A percentile compares a stretch with the other conserved stretches of the same genome.
Conservation (phyloP, 1,140 invertebrate species). For the Rhynchophorus ferrugineus region DNA sequence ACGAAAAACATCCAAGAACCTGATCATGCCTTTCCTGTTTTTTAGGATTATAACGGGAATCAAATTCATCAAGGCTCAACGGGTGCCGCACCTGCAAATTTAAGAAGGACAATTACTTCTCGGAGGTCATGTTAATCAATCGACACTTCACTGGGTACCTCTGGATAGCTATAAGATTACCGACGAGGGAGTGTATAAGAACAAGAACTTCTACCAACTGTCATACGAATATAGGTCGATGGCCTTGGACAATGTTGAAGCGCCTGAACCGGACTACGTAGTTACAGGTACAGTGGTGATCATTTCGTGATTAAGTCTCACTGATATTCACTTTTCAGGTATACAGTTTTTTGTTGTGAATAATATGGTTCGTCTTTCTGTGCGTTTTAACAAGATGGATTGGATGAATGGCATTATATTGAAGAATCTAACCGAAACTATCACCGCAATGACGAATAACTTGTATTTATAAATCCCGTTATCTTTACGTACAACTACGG, state of each 20-base stretch:
- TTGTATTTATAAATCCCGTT: no score
- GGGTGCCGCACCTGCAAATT: constrained; percentile 74
- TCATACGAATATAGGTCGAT: constrained; percentile 66
- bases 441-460: no score
- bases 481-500: no score
- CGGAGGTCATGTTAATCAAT: constrained; percentile 53
- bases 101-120: constrained; percentile 61
- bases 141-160: constrained; percentile 56
- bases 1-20: neutral
- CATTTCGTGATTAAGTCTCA: neutral
- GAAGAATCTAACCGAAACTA: constrained; percentile 46
- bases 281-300: constrained; percentile 51
- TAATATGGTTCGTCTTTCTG: no score
- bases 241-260: constrained; percentile 71
- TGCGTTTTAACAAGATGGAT: constrained; percentile 65
- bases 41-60: constrained; percentile 67
- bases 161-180: constrained; percentile 54
- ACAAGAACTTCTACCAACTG: constrained; percentile 64
- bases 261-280: constrained; percentile 49
- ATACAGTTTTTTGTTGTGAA: constrained; percentile 4
- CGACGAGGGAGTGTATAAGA: constrained; percentile 46
- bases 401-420: constrained; percentile 63
- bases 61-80: constrained; percentile 58
- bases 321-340: neutral
- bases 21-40: neutral